A percentile compares a stretch with the other conserved stretches of the same genome.
Evolutionary conservation across 2,888 invertebrate species (phyloP).

Genomic region (Stenodema calcarata): DNA sequence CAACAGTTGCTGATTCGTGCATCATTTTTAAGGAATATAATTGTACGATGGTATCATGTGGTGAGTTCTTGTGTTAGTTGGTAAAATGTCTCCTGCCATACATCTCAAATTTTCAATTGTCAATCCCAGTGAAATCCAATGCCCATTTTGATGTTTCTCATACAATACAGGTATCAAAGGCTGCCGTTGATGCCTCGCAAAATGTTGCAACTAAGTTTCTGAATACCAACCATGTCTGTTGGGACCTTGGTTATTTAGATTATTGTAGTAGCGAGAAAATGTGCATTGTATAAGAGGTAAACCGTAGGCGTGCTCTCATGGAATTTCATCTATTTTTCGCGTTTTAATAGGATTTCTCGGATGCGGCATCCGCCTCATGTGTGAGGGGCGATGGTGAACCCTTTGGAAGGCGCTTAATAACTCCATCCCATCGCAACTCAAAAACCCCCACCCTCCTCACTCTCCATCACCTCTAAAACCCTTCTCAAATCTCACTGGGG

Average conservation of each 20-base stretch:
- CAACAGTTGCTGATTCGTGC: no score
- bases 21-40: no score
- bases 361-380: background rate
- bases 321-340: conserved; percentile 1
- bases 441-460: background rate
- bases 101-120: no score
- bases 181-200: no score
- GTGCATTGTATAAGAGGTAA: background rate
- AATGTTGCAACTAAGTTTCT: no score
- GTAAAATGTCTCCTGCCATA: no score
- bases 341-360: conserved; percentile 3
- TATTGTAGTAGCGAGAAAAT: background rate
- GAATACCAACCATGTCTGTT: background rate
- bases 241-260: background rate
- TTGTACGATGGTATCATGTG: no score
- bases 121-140: no score
- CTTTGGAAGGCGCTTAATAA: conserved; percentile 6
- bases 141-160: no score
- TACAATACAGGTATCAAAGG: no score
- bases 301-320: background rate
- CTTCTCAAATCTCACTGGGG: background rate
- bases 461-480: background rate
- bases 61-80: no score
- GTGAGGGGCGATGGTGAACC: background rate
- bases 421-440: background rate